A percentile compares a stretch with the other conserved stretches of the same genome.
Evolutionary conservation across 2,113 vertebrate genomes (phyloP).

Genomic region (Rhea pennata): DNA sequence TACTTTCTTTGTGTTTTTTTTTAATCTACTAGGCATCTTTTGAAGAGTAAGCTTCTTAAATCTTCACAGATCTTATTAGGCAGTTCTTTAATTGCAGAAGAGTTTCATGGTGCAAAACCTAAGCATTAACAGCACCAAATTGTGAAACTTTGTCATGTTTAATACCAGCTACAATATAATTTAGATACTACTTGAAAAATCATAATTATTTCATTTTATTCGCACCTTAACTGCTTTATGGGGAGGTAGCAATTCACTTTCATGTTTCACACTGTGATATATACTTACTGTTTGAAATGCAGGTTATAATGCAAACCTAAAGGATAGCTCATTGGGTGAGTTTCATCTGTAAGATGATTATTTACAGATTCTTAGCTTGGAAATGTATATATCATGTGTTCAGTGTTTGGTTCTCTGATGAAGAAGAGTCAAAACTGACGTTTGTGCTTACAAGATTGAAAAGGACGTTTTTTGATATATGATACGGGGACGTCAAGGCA

Average conservation of each 20-base stretch:
- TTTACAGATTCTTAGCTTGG: not conserved
- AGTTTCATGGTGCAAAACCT: not conserved
- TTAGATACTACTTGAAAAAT: not conserved
- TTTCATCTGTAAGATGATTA: not conserved
- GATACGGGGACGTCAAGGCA: not conserved
- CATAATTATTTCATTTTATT: not conserved
- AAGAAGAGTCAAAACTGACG: not conserved
- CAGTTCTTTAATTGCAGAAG: not conserved
- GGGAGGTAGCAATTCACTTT: not conserved
- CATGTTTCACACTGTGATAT: not conserved
- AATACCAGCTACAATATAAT: not conserved
- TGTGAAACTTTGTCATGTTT: not conserved
- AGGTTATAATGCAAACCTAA: not conserved
- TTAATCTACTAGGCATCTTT: not conserved
- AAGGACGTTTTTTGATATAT: not conserved
- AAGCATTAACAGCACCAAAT: not conserved
- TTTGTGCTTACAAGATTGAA: not conserved
- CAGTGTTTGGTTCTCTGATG: not conserved
- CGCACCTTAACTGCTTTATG: not conserved
- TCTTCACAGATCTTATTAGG: not conserved
- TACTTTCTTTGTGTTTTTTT: not conserved
- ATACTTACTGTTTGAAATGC: not conserved
- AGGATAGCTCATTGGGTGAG: not conserved
- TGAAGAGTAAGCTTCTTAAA: not conserved
- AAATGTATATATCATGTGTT: rapidly evolving